Base-by-base conservation (phyloP, 2,113 vertebrate genomes). In the human region DNA sequence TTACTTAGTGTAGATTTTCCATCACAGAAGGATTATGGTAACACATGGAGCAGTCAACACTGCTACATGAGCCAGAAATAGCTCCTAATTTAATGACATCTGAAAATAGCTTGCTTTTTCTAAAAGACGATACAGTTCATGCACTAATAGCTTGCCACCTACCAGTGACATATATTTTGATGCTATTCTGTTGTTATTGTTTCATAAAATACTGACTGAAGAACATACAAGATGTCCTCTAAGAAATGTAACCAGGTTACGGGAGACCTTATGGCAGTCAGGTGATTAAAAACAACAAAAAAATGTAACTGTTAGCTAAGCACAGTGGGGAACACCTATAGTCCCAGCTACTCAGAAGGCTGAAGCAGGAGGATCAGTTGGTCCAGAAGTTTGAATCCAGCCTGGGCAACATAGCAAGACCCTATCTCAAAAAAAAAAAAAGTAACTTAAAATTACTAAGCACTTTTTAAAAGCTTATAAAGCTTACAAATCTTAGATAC, bases 251-350 rank as follows among this genome's bases (percentile, higher is more conserved):
- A 84, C 48, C 25, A 73, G 92, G n/a, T 43, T 90, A 79, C 23
- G 48, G 70, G 92, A 68, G 76, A 84, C n/a, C 48, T 68, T 72
- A 23, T 23, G 23, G 66, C 25, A n/a, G 43, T 48, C 17, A 75
- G 88, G 50, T 50, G 52, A 82, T 64, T 93, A 57, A 90, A 84
- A 93, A 35, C 70, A 94, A 90, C 52, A 57, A 90, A 83, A 57
- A 82, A 73, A 72, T 72, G 5, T 50, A 89, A 68, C 52, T n/a
- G 66, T 17, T 68, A 43, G 70, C n/a, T 20, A 38, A 22, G 70
- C n/a, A 22, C 20, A 22, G 70, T 40, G 18, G 70, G 0, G 4
- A 20, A 40, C 4, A 12, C 18, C 70, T 22, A 30, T 8, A 35
- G 32, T 68, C 66, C 32, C 66, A 68, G 66, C 66, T 35, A 32